Evolutionary conservation across 2,113 vertebrate genomes (phyloP).

Genomic region (Motacilla alba): DNA sequence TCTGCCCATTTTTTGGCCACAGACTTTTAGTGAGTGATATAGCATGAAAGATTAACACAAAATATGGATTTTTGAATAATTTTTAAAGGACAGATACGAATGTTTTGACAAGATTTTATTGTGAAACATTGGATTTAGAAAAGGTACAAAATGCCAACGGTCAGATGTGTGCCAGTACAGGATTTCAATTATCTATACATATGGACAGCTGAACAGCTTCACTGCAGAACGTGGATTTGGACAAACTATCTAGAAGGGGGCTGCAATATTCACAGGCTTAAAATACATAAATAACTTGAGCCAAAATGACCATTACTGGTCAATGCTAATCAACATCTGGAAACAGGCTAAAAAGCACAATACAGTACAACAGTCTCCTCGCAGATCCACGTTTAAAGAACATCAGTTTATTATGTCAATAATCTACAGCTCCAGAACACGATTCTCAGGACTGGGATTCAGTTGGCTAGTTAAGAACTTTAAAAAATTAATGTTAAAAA

Average conservation of each 20-base stretch:
- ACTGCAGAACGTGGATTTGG: conserved; percentile 76
- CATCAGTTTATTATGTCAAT: conserved; percentile 63
- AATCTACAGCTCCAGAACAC: conserved; percentile 61
- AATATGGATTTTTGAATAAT: not conserved
- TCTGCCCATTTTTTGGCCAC: not conserved
- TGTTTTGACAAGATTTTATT: conserved; percentile 87
- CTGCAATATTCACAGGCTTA: conserved; percentile 84
- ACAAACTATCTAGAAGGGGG: conserved; percentile 81
- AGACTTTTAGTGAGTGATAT: not conserved
- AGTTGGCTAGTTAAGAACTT: conserved; percentile 39
- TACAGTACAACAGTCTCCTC: conserved; percentile 73
- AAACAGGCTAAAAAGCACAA: conserved; percentile 76
- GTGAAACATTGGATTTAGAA: conserved; percentile 94
- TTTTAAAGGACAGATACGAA: not conserved
- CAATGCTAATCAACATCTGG: conserved; percentile 79
- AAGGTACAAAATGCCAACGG: conserved; percentile 94
- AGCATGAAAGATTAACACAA: not conserved
- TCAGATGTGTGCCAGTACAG: conserved; percentile 85
- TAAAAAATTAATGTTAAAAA: conserved; percentile 53
- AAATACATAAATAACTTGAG: conserved; percentile 80
- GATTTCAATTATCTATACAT: conserved; percentile 76
- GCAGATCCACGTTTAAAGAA: conserved; percentile 68
- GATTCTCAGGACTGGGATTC: conserved; percentile 26
- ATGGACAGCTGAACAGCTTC: conserved; percentile 80
- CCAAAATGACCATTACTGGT: conserved; percentile 71